Base-by-base conservation (phyloP, 2,888 invertebrate genomes). In the Aphrophora alni region DNA sequence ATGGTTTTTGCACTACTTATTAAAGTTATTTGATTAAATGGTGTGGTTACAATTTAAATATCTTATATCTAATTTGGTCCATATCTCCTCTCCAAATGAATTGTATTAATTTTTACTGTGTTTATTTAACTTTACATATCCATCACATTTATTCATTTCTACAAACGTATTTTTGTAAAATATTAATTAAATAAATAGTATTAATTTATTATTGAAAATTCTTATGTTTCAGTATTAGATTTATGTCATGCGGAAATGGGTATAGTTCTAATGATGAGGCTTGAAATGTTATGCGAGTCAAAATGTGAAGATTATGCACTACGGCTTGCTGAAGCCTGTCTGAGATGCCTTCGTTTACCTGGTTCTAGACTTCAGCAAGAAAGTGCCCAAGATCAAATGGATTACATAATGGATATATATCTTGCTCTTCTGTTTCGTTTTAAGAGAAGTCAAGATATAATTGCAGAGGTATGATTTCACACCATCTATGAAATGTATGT, bases 241-340 rank as follows among this genome's bases (percentile, higher is more conserved):
- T 92, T 92, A 89, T 90, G 92, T 87, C 90, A 89, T 84, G 89
- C 90, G 85, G 93, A 93, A 88, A 90, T 91, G 81, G 91, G 91
- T 72, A 89, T 90, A 84, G 89, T 92, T 87, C 89, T 93, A 86
- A 89, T 90, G 86, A 90, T 91, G 88, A 90, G 93, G 84, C 88
- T 93, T 83, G 91, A 91, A 81, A 91, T 92, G 87, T 89, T 93
- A 84, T 91, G 91, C 85, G 89, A 91, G 85, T 90, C 91, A 81
- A 90, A 90, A 84, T 91, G 91, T 89, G 90, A 91, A 87, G 92
- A 92, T 87, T 88, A 93, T 83, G 93, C 93, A 83, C 88, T 92
- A 80, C 87, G 89, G 82, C 90, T 93, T 82, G 90, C 91, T 38
- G 87, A 90, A 80, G 90, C 91, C 21, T 90, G 92, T 84, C 90